These are phyloP conservation scores for Catocala nupta DNA, from an alignment of 2,888 invertebrate genomes.

Conservation along the genomic window DNA sequence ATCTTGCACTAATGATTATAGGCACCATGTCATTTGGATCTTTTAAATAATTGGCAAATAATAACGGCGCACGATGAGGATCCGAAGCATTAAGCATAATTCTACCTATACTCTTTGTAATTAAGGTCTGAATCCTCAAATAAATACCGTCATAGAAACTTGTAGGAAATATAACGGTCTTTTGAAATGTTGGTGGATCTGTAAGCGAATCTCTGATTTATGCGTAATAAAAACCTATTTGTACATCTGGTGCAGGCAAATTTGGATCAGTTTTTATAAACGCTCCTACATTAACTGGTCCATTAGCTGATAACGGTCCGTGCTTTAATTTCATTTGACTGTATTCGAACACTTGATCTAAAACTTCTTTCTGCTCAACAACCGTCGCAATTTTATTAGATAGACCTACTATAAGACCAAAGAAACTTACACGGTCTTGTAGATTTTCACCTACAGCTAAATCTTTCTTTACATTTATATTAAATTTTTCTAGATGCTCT, in stretches of 20 bases:
- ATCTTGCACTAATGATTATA: conserved; percentile 87
- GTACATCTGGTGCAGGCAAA: conserved; percentile 60
- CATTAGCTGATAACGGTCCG: conserved; percentile 85
- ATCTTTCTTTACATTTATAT: conserved; percentile 62
- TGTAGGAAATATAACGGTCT: conserved; percentile 77
- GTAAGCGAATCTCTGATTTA: conserved; percentile 80
- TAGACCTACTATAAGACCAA: conserved; percentile 43
- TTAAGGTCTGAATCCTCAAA: conserved; percentile 86
- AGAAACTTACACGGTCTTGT: conserved; percentile 60
- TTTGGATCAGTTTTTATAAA: conserved; percentile 79
- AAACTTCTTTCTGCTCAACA: conserved; percentile 76
- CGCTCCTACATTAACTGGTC: conserved; percentile 84
- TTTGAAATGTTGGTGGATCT: conserved; percentile 65
- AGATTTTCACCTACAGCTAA: conserved; percentile 61
- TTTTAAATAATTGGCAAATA: conserved; percentile 89
- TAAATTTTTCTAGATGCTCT: conserved; percentile 54
- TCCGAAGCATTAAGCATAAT: conserved; percentile 71
- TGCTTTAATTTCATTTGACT: conserved; percentile 61
- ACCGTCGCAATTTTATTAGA: too few species aligned
- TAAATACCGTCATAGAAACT: conserved; percentile 88
- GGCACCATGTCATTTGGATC: conserved; percentile 87
- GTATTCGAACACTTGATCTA: conserved; percentile 72
- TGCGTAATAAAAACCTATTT: conserved; percentile 79
- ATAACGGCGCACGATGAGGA: background rate
- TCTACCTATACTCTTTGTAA: conserved; percentile 88